A percentile compares a stretch with the other conserved stretches of the same genome.
Conservation (phyloP, 2,113 vertebrate genomes). For the Artemisiospiza belli region DNA sequence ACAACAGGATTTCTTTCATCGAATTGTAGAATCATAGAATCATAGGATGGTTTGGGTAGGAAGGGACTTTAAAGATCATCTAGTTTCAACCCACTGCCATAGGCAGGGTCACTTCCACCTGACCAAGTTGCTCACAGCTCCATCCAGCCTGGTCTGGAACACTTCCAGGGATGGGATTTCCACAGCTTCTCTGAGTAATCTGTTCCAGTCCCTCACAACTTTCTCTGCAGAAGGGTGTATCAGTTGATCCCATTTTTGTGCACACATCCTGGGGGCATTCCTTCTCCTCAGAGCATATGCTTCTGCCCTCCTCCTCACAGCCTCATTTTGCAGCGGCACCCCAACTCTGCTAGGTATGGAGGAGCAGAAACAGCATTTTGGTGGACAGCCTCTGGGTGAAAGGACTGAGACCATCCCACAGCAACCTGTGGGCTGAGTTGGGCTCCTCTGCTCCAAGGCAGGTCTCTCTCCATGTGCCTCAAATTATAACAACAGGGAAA, state of each 20-base stretch:
- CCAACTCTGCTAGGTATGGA: neutral
- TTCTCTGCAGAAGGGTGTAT: neutral
- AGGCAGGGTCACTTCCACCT: neutral
- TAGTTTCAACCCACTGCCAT: neutral
- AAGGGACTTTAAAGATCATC: neutral
- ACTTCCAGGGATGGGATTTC: neutral
- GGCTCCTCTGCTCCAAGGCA: neutral
- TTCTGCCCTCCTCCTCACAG: neutral
- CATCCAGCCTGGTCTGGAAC: neutral
- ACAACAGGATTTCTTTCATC: neutral
- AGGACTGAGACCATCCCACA: accelerated
- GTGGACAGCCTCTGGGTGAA: neutral
- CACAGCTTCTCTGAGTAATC: neutral
- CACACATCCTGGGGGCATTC: neutral
- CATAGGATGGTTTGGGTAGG: neutral
- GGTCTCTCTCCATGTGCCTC: accelerated
- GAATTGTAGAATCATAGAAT: neutral
- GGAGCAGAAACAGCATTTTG: neutral
- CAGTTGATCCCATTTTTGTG: neutral
- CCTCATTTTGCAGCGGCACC: neutral
- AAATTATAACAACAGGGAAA: neutral
- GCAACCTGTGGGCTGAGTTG: neutral
- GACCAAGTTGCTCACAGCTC: neutral
- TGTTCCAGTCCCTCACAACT: neutral
- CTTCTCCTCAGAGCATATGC: neutral